phyloP scores from a whole-genome alignment of 2,113 vertebrate species.

The Leptocoma aspasia region DNA sequence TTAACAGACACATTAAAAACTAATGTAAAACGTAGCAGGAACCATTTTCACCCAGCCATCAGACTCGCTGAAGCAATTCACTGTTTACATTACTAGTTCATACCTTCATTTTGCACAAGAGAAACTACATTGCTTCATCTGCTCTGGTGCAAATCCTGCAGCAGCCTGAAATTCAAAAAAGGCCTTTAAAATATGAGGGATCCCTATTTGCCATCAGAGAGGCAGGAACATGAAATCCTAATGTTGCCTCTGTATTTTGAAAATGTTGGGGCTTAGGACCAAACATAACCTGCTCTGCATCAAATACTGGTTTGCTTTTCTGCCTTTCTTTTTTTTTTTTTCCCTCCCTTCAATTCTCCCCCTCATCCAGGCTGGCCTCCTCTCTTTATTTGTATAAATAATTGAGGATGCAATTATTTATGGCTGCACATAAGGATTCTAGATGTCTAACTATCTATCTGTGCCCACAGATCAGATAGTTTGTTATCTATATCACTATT shows the following conservation, averaged over 20 bases:
- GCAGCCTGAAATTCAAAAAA: neutral
- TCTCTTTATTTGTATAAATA: conserved; percentile 62
- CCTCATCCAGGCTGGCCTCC: neutral
- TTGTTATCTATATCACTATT: conserved; percentile 65
- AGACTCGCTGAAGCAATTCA: neutral
- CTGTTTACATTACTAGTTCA: neutral
- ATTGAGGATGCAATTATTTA: conserved; percentile 62
- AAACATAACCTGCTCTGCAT: neutral
- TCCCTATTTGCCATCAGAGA: neutral
- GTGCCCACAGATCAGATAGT: conserved; percentile 60
- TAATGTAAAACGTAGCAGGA: neutral
- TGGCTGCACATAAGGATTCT: conserved; percentile 57
- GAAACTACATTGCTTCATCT: neutral
- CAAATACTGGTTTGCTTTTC: neutral
- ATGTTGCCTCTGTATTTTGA: neutral
- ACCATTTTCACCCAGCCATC: neutral
- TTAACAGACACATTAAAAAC: neutral
- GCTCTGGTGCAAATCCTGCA: neutral
- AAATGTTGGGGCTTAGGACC: neutral
- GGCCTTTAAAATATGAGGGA: neutral
- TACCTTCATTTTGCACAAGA: neutral
- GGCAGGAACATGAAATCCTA: neutral
- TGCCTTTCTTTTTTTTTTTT: neutral
- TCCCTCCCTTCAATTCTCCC: neutral
- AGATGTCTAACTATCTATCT: conserved; percentile 63